These are phyloP conservation scores for Morpho achilles DNA, from an alignment of 2,888 invertebrate genomes.

Conservation along the genomic window DNA sequence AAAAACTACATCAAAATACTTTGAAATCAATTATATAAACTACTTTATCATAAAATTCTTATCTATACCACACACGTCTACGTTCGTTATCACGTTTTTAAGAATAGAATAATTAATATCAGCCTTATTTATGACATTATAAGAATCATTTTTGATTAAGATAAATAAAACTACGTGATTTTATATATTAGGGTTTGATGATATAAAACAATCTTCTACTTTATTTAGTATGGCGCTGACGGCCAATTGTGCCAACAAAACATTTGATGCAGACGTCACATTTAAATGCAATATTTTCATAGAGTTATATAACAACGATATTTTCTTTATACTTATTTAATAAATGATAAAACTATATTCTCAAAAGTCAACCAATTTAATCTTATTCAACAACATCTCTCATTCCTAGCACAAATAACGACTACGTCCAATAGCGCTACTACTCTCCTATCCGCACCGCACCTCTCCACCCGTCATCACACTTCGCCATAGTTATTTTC, in stretches of 20 bases:
- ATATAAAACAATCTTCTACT: slow-evolving; percentile 17
- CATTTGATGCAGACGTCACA: slow-evolving; percentile 1
- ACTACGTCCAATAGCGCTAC: too few species aligned
- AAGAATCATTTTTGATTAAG: slow-evolving; percentile 2
- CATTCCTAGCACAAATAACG: too few species aligned
- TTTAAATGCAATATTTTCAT: slow-evolving; percentile 3
- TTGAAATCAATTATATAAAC: slow-evolving; percentile 1
- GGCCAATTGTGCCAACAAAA: slow-evolving; percentile 1
- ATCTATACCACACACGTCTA: slow-evolving; percentile 13
- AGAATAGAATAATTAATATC: background rate
- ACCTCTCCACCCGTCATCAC: too few species aligned
- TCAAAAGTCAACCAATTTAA: too few species aligned
- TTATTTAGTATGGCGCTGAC: slow-evolving; percentile 1
- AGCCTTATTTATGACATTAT: background rate
- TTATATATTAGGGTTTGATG: slow-evolving; percentile 10
- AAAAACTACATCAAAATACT: too few species aligned
- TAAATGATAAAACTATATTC: too few species aligned
- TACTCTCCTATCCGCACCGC: too few species aligned
- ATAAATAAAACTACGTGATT: background rate
- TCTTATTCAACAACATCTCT: too few species aligned
- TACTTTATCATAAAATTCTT: slow-evolving; percentile 14
- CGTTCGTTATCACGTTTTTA: background rate
- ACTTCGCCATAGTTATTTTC: too few species aligned
- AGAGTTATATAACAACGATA: background rate
- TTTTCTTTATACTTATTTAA: too few species aligned